These are phyloP conservation scores for Boleophthalmus pectinirostris DNA, from an alignment of 2,113 vertebrate genomes.

Conservation along the genomic window DNA sequence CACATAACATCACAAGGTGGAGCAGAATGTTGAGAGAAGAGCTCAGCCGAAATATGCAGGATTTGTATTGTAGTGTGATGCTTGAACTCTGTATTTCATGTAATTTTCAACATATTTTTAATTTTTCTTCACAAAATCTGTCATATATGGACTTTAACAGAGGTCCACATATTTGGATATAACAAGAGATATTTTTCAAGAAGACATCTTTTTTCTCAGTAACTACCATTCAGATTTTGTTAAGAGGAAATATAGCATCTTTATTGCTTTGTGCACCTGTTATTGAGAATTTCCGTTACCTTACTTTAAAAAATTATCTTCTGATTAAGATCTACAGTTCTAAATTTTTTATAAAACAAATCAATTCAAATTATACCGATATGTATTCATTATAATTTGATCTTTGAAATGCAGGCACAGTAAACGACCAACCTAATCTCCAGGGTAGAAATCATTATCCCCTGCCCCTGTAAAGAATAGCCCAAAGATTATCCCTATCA, in stretches of 20 bases:
- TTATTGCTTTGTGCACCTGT: not conserved
- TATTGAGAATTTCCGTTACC: not conserved
- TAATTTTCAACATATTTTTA: too few relatives aligned
- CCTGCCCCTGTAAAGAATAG: constrained; percentile 2
- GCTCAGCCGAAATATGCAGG: too few relatives aligned
- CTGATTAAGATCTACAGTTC: not conserved
- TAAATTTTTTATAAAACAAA: not conserved
- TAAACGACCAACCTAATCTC: not conserved
- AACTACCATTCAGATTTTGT: too few relatives aligned
- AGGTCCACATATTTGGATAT: too few relatives aligned
- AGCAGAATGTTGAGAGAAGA: too few relatives aligned
- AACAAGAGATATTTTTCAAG: too few relatives aligned
- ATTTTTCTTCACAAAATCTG: too few relatives aligned
- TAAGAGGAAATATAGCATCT: not conserved
- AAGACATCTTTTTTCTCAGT: too few relatives aligned
- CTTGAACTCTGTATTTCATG: too few relatives aligned
- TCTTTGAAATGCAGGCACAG: constrained; percentile 2
- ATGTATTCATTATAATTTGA: constrained; percentile 9
- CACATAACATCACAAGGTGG: too few relatives aligned
- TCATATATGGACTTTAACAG: too few relatives aligned
- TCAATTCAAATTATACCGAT: not conserved
- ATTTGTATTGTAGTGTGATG: too few relatives aligned
- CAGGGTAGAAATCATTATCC: not conserved
- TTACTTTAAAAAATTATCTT: not conserved
- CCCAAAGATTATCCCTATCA: constrained; percentile 8